Evolutionary conservation across 2,113 vertebrate genomes (phyloP), one percentile per base, ranked within the genome.

Genomic region (Vanacampus margaritifer): DNA sequence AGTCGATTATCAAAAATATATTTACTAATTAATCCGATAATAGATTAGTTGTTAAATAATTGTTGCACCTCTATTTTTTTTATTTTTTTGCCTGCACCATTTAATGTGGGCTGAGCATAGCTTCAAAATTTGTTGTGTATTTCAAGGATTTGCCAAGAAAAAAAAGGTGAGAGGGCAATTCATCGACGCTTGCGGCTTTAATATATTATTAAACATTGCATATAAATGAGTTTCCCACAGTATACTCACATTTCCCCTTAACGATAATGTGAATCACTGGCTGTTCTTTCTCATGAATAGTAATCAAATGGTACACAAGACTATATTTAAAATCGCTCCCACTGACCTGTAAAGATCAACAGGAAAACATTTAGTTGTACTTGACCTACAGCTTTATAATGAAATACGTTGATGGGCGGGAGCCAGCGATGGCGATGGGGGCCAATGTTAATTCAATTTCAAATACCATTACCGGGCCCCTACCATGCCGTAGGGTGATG

Each of bases 331-430:
- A 41, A 56, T 70, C 1, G 10, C 54, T 32, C 46, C 57, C 21
- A 28, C 39, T 66, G 76, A 71, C 58, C 59, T 67, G 64, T 59
- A 57, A 66, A 28, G 53, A 66, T 61, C 58, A 59, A 62, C 51
- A 50, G 26, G n/a, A 23, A 72, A 24, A 76, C 62, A 67, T 37
- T 46, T 3, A 21, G 23, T 63, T 68, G 23, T 37, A 50, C 51
- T 46, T 53, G 45, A 72, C 62, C 56, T 56, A 65, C 28, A 21
- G 58, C 60, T 69, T 62, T 62, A 48, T 79, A 73, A 74, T 75
- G 71, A 84, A 64, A 76, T 68, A 75, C n/a, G 51, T 69, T 65
- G 24, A 39, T 72, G 76, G 54, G 46, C 53, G 16, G 50, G 23
- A 72, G 71, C 75, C 77, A 78, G 64, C 37, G 12, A 57, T 48